These are phyloP conservation scores for Cotesia chilonis DNA, from an alignment of 1,140 invertebrate genomes.

Conservation along the genomic window DNA sequence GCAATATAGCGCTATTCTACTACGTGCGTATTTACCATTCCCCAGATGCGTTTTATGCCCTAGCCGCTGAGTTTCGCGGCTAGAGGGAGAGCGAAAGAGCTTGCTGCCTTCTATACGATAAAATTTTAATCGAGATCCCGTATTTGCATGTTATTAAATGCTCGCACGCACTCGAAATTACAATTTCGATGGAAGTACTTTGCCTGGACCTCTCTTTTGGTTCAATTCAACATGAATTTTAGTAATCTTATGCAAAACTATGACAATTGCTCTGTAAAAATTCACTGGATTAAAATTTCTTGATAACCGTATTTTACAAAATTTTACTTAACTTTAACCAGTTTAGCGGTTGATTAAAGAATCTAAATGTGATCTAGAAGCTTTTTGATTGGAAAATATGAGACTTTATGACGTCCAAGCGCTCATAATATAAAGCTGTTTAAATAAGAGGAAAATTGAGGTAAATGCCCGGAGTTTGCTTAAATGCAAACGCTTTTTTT, in stretches of 20 bases:
- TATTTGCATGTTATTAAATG: conserved; percentile 57
- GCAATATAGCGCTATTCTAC: conserved; percentile 42
- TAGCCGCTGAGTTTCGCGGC: conserved; percentile 27
- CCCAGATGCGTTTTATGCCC: conserved; percentile 57
- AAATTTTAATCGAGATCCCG: conserved; percentile 56
- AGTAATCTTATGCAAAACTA: background rate
- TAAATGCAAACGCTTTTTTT: too few relatives aligned
- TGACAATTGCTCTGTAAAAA: background rate
- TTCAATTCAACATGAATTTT: conserved; percentile 1
- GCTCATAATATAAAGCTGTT: background rate
- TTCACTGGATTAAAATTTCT: background rate
- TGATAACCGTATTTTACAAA: background rate
- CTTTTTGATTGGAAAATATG: conserved; percentile 11
- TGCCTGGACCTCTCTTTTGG: too few relatives aligned
- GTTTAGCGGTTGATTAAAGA: conserved; percentile 24
- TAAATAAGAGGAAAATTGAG: too few relatives aligned
- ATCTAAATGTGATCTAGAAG: conserved; percentile 11
- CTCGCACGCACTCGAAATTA: conserved; percentile 38
- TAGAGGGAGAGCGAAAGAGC: too few relatives aligned
- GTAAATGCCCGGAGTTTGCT: too few relatives aligned
- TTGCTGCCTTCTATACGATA: conserved; percentile 37
- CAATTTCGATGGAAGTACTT: conserved; percentile 22
- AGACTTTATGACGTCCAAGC: background rate
- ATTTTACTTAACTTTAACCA: conserved; percentile 20
- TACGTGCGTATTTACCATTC: conserved; percentile 59